These are phyloP conservation scores for Hemichromis elongatus DNA, from an alignment of 2,113 vertebrate genomes.

Conservation along the genomic window DNA sequence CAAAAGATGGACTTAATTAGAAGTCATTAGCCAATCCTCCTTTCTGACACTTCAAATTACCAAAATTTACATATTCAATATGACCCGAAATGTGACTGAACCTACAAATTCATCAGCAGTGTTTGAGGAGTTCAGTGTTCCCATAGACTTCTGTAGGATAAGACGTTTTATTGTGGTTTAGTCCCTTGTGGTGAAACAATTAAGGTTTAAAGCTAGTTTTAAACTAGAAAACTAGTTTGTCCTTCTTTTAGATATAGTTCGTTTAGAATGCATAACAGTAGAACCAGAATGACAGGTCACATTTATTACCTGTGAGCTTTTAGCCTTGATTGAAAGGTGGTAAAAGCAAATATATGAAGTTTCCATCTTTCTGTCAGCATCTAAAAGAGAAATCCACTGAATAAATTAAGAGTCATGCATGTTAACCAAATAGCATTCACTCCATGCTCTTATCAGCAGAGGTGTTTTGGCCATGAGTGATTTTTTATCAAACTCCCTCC, in stretches of 20 bases:
- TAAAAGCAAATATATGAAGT: background rate
- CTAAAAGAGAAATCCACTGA: background rate
- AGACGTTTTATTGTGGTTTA: background rate
- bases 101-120: background rate
- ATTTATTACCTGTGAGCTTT: background rate
- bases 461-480: background rate
- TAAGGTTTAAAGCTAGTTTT: background rate
- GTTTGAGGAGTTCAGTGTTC: background rate
- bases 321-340: background rate
- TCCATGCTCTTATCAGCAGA: background rate
- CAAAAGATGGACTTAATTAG: background rate
- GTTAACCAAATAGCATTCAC: background rate
- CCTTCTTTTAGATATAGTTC: background rate
- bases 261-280: background rate
- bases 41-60: background rate
- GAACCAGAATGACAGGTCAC: too few relatives aligned
- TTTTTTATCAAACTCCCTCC: conserved; percentile 5
- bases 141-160: background rate
- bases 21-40: background rate
- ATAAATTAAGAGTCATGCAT: background rate
- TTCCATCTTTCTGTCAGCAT: background rate
- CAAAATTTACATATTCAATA: background rate
- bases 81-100: background rate
- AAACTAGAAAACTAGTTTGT: background rate
- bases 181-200: background rate